Evolutionary conservation across 2,797 vertebrate species (phyloP), one percentile per base, ranked within the genome.

Genomic region (Labeo calbasu): DNA sequence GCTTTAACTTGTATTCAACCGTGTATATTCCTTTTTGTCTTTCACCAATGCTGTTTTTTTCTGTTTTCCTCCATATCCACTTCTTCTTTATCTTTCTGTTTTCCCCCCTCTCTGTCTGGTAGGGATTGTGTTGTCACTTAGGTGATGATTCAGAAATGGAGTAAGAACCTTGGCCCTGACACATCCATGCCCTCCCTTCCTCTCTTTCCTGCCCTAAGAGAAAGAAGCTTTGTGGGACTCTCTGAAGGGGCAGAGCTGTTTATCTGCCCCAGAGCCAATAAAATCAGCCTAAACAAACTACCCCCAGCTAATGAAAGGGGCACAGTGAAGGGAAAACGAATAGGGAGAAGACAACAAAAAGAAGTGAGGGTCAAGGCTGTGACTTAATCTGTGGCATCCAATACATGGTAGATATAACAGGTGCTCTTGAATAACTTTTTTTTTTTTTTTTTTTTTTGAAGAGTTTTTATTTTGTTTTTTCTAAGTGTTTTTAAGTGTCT

Each of bases 61-160:
- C 46, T 71, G 2, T 21, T 8, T 76, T 36, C 3, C 77, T 76
- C 40, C 14, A 84, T 84, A 17, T 50, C 28, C 7, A 11, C 19
- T 71, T 65, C 68, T 28, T 40, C n/a, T 32, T 8, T 43, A 43
- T 12, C 61, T 83, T 1, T 71, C 2, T 61, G 21, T 81, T 55
- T 63, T 5, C 8, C 21, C 32, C 25, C 21, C 55, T 8, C 13
- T 21, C 55, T 77, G 21, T 72, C 19, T 32, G 21, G 70, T 36
- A 48, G 75, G 87, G 88, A 87, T 89, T 90, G 88, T 91, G 86
- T 84, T 92, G 91, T 89, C 86, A 91, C 93, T 93, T 88, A 89
- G 92, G 87, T 87, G 87, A 92, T 92, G 84, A 88, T 82, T 81
- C 89, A 32, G 55, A 73, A 86, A 83, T 91, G 77, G 82, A 91